Evolutionary conservation across 2,888 invertebrate species (phyloP).

Genomic region (Ichneumon xanthorius): DNA sequence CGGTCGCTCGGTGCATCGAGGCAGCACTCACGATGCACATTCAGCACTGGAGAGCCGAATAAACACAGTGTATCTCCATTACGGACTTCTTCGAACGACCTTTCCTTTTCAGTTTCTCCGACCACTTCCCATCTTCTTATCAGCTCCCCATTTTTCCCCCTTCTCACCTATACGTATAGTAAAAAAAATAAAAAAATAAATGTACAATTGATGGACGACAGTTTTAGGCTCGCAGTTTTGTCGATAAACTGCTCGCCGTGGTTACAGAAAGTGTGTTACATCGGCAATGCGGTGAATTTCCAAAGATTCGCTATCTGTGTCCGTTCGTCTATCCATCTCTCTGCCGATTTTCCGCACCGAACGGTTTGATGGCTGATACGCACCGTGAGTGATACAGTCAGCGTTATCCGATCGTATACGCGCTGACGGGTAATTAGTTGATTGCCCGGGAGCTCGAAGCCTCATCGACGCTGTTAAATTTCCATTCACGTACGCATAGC

Average conservation of each 20-base stretch:
- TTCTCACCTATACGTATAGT: neutral
- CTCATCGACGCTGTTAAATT: constrained; percentile 22
- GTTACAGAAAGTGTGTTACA: constrained; percentile 60
- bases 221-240: constrained; percentile 59
- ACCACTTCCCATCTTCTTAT: neutral
- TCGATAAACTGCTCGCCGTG: constrained; percentile 59
- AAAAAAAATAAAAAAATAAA: constrained; percentile 1
- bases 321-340: too few relatives aligned
- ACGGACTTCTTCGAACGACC: neutral
- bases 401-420: constrained; percentile 22
- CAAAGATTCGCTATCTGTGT: neutral
- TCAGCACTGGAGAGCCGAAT: neutral
- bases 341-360: neutral
- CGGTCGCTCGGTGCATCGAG: neutral
- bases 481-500: neutral
- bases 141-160: neutral
- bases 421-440: constrained; percentile 48
- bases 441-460: constrained; percentile 22
- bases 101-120: neutral
- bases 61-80: neutral
- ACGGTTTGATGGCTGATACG: neutral
- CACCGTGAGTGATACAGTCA: constrained; percentile 5
- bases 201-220: constrained; percentile 21
- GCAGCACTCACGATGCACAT: neutral
- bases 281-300: constrained; percentile 21